phyloP scores from a whole-genome alignment of 2,888 invertebrate genomes.

The Chloromyia formosa region DNA sequence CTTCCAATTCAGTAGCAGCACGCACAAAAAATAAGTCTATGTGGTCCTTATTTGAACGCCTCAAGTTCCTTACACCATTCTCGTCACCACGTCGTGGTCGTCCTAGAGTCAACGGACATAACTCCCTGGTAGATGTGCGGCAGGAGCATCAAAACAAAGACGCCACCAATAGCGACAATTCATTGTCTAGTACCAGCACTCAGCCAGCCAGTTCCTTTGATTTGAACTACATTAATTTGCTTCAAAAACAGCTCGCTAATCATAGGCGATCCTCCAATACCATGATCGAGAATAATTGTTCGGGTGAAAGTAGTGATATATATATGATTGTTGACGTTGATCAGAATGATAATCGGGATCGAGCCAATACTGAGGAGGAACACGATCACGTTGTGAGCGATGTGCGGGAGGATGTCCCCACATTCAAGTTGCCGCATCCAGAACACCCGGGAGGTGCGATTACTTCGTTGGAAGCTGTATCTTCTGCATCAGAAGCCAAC shows the following conservation, averaged over 20 bases:
- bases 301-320: neutral
- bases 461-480: no score
- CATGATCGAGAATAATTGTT: neutral
- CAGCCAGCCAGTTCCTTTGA: neutral
- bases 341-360: slow-evolving; percentile 1
- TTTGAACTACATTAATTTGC: slow-evolving; percentile 10
- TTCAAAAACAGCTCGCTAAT: slow-evolving; percentile 21
- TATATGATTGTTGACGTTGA: slow-evolving; percentile 2
- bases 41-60: slow-evolving; percentile 47
- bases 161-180: neutral
- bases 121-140: no score
- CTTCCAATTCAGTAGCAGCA: neutral
- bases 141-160: no score
- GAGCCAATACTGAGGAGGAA: no score
- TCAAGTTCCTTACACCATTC: slow-evolving; percentile 47
- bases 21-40: slow-evolving; percentile 37
- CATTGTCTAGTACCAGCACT: slow-evolving; percentile 12
- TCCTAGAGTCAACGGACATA: neutral
- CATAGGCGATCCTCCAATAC: neutral
- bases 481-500: neutral
- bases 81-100: slow-evolving; percentile 45
- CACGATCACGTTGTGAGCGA: neutral
- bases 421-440: neutral
- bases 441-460: neutral
- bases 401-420: neutral